phyloP scores from a whole-genome alignment of 2,888 invertebrate genomes.

The Cheilosia grossa region DNA sequence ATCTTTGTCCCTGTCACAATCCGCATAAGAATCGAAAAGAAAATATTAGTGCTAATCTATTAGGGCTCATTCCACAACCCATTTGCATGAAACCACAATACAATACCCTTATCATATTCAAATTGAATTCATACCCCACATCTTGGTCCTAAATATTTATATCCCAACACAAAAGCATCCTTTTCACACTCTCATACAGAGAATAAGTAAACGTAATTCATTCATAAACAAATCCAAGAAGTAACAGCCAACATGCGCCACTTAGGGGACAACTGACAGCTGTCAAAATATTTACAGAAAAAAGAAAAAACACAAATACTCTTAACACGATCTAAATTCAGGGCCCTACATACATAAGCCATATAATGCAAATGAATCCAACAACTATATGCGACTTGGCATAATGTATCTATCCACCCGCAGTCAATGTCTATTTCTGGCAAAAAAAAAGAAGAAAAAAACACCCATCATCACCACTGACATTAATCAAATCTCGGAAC shows the following conservation, averaged over 20 bases:
- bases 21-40: background rate
- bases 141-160: constrained; percentile 16
- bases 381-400: constrained; percentile 62
- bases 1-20: background rate
- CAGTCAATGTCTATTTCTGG: background rate
- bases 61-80: background rate
- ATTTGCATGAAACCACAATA: background rate
- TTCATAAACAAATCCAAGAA: constrained; percentile 47
- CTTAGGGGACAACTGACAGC: constrained; percentile 86
- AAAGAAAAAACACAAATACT: constrained; percentile 1
- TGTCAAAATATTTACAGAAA: constrained; percentile 81
- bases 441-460: no score
- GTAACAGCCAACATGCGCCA: constrained; percentile 45
- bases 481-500: constrained; percentile 72
- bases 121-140: constrained; percentile 19
- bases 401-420: constrained; percentile 57
- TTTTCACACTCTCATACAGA: constrained; percentile 16
- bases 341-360: constrained; percentile 12
- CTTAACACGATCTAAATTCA: constrained; percentile 12
- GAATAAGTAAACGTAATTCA: constrained; percentile 35
- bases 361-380: constrained; percentile 66
- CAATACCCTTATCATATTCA: constrained; percentile 19
- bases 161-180: constrained; percentile 6
- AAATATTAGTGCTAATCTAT: constrained; percentile 4
- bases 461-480: constrained; percentile 61